These are phyloP conservation scores for Oncorhynchus clarkii DNA, from an alignment of 2,113 vertebrate species.

Conservation along the genomic window DNA sequence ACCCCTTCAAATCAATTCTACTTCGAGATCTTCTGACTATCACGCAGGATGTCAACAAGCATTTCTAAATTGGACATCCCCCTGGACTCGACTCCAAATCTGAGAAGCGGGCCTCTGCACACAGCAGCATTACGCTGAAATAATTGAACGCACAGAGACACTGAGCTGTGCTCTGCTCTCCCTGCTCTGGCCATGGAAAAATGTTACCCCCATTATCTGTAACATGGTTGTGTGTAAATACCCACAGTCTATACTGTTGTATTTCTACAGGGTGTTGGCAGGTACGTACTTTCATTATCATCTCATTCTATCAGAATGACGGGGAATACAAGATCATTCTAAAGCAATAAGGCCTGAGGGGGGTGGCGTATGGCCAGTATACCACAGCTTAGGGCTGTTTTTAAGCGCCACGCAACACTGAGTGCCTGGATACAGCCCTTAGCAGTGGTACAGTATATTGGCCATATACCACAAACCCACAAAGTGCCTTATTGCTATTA, in stretches of 20 bases:
- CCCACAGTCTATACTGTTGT: no score
- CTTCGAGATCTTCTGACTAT: neutral
- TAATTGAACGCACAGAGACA: neutral
- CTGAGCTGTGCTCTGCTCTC: neutral
- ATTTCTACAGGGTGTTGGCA: neutral
- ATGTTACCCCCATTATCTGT: no score
- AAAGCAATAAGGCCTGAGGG: no score
- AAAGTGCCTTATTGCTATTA: no score
- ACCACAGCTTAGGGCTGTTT: no score
- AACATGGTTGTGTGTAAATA: no score
- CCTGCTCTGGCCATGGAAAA: neutral
- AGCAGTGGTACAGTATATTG: no score
- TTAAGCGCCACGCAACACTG: no score
- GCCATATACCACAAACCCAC: no score
- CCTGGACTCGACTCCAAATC: neutral
- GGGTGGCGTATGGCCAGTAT: no score
- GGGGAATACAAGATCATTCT: neutral
- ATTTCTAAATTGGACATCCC: constrained; percentile 23
- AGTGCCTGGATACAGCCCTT: no score
- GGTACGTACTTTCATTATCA: neutral
- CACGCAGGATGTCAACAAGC: constrained; percentile 21
- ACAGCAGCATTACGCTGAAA: neutral
- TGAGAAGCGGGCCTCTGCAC: neutral
- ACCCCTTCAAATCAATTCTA: constrained; percentile 11
- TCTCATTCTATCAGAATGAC: neutral